phyloP scores from a whole-genome alignment of 2,888 invertebrate genomes.

The Drosophila incognita region DNA sequence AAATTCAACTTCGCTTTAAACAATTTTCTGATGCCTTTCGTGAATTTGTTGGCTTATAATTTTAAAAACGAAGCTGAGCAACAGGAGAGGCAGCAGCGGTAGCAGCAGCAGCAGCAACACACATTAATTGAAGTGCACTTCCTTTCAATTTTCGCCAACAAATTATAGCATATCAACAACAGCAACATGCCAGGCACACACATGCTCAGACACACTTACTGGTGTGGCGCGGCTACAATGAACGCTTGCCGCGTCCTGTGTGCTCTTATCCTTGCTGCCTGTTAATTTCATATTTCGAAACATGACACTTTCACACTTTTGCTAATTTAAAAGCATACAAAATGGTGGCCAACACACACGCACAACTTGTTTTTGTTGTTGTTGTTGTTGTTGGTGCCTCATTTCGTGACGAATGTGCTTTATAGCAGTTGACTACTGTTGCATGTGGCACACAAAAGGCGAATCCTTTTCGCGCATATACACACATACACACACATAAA shows the following conservation, averaged over 20 bases:
- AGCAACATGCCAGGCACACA: constrained; percentile 29
- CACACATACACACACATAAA: background rate
- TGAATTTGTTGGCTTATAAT: constrained; percentile 13
- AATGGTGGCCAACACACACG: constrained; percentile 74
- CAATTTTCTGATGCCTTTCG: constrained; percentile 5
- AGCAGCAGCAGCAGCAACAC: constrained; percentile 16
- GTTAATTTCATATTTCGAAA: constrained; percentile 82
- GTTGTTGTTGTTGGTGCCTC: constrained; percentile 36
- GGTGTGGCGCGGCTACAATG: constrained; percentile 18
- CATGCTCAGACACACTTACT: background rate
- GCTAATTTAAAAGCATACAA: constrained; percentile 82
- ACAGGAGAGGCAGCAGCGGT: constrained; percentile 10
- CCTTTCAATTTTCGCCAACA: constrained; percentile 75
- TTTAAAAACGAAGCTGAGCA: constrained; percentile 15
- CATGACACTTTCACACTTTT: constrained; percentile 83
- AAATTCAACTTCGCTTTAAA: constrained; percentile 16
- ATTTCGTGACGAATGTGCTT: constrained; percentile 76
- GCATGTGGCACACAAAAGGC: constrained; percentile 61
- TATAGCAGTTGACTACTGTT: constrained; percentile 55
- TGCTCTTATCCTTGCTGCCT: constrained; percentile 34
- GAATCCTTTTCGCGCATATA: constrained; percentile 60
- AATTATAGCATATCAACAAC: constrained; percentile 67
- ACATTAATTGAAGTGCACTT: constrained; percentile 77
- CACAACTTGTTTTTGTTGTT: constrained; percentile 44
- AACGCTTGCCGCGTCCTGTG: constrained; percentile 19